phyloP scores from a whole-genome alignment of 2,888 invertebrate genomes.

The Linnaemya vulpina region DNA sequence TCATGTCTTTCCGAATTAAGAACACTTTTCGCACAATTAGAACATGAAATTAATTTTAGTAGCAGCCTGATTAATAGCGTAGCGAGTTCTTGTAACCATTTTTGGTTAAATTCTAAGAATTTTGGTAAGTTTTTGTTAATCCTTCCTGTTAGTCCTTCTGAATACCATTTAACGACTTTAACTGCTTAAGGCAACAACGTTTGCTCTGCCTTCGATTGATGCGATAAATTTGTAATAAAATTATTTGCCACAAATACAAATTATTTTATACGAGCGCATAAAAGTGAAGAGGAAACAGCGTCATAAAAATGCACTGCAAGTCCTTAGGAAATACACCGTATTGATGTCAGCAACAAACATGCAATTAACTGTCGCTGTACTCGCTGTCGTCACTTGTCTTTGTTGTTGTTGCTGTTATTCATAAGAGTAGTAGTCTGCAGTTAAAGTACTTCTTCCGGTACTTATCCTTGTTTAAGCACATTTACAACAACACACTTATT shows the following conservation, averaged over 20 bases:
- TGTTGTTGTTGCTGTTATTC: slow-evolving; percentile 1
- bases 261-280: neutral
- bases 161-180: no score
- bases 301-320: slow-evolving; percentile 13
- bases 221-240: neutral
- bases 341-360: slow-evolving; percentile 56
- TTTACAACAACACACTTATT: slow-evolving; percentile 51
- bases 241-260: neutral
- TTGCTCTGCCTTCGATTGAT: neutral
- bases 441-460: slow-evolving; percentile 62
- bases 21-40: no score
- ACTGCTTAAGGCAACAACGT: neutral
- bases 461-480: slow-evolving; percentile 64
- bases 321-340: slow-evolving; percentile 40
- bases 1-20: no score
- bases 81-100: no score
- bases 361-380: slow-evolving; percentile 55
- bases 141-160: no score
- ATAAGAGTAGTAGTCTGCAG: slow-evolving; percentile 27
- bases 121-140: no score
- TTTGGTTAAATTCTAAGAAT: no score
- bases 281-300: neutral
- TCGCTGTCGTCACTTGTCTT: slow-evolving; percentile 5
- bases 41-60: no score
- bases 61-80: no score